Evolutionary conservation across 2,888 invertebrate genomes (phyloP), one percentile per base, ranked within the genome.

Genomic region (Oligia latruncula): DNA sequence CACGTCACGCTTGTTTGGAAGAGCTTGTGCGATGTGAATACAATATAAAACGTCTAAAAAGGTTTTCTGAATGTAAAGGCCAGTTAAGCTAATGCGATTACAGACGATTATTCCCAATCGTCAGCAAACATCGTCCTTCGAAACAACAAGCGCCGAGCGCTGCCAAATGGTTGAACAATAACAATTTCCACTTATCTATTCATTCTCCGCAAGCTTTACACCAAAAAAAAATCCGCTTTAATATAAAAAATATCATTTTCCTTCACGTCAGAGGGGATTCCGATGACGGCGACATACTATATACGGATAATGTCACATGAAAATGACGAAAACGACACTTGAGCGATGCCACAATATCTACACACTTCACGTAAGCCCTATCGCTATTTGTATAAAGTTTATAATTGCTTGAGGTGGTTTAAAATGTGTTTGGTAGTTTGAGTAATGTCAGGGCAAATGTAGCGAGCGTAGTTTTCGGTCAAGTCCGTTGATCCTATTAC

Each of bases 401-500:
- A 85, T 81, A 88, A 73, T 87, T 60, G 80, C 71, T 55, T 77
- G 74, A 68, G n/a, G n/a, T 23, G 58, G 68, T 60, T 78, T 70
- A 49, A 70, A 78, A 66, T 66, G 68, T 73, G 78, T 74, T 82
- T 87, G 80, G 83, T 77, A 55, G 67, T 80, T 82, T 85, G 77
- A 80, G 81, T 91, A 87, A 90, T 90, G 90, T 88, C 75, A 83
- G 83, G 84, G 87, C 90, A 91, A 92, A 92, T 92, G 91, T 92
- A 92, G 87, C 90, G 91, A 89, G 84, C 79, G 85, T 87, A 86
- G 91, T 92, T 90, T 87, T 90, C 89, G 91, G 91, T 90, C 90
- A 90, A 92, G 89, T 90, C 90, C 83, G 85, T 85, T 87, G 91
- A 92, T 92, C 91, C 90, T 87, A 91, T 92, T 92, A 91, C 86